A percentile compares a stretch with the other conserved stretches of the same genome.
Conservation (phyloP, 2,113 vertebrate species). For the Lipotes vexillifer region DNA sequence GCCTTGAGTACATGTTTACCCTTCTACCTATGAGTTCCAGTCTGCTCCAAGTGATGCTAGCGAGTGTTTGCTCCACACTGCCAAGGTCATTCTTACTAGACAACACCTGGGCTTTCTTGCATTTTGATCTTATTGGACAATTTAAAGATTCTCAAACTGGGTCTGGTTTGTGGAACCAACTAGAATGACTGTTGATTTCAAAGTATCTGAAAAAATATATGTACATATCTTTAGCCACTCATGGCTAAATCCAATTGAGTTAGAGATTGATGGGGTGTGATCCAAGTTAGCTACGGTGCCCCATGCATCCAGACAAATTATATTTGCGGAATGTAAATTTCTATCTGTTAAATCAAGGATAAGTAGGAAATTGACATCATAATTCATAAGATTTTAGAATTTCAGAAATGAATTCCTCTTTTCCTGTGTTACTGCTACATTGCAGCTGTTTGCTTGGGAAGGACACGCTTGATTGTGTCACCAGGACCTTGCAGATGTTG, state of each 20-base stretch:
- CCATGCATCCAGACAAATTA: not conserved
- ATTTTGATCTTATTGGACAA: not conserved
- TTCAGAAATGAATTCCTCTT: not conserved
- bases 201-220: not conserved
- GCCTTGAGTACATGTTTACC: not conserved
- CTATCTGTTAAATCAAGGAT: not conserved
- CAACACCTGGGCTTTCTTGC: not conserved
- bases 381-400: not conserved
- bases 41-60: not conserved
- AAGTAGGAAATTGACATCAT: not conserved
- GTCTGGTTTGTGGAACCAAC: not conserved
- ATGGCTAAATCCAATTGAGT: not conserved
- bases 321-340: not conserved
- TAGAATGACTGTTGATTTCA: not conserved
- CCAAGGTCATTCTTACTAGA: not conserved
- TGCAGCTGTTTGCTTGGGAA: not conserved
- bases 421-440: not conserved
- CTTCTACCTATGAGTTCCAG: not conserved
- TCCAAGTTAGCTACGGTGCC: not conserved
- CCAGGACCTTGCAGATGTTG: not conserved
- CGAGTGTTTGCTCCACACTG: not conserved
- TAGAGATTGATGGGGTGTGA: not conserved
- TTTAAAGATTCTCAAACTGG: not conserved
- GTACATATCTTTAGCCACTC: not conserved
- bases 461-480: not conserved